Percentiles rank a stretch among this genome's conserved stretches.
Conservation (phyloP, 64 coral and sea anemone species). For the Anthopleura sola region DNA sequence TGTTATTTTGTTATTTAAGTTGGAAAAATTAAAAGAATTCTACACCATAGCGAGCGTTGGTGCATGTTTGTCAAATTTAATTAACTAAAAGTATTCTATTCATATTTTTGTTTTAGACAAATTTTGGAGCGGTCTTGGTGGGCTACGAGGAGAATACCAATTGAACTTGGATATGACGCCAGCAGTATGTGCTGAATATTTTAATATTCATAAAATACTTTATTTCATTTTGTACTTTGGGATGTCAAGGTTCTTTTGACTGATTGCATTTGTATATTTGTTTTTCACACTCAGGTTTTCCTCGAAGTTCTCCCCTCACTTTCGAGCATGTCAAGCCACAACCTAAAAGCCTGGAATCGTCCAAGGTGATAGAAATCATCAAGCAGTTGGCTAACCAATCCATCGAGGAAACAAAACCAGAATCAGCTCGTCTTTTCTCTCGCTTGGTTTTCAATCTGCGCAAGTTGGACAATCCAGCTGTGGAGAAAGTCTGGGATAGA, state of each 20-base stretch:
- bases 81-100: background rate
- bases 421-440: slow-evolving; percentile 85
- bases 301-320: slow-evolving; percentile 10
- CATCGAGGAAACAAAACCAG: slow-evolving; percentile 56
- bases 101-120: slow-evolving; percentile 19
- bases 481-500: slow-evolving; percentile 53
- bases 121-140: slow-evolving; percentile 27
- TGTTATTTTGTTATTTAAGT: too few species aligned
- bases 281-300: background rate
- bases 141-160: background rate
- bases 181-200: background rate
- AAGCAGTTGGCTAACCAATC: slow-evolving; percentile 55
- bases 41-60: too few species aligned
- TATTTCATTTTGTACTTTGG: background rate
- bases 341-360: background rate
- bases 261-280: background rate
- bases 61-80: background rate
- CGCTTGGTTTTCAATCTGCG: slow-evolving; percentile 63
- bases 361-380: slow-evolving; percentile 27
- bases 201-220: background rate
- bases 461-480: slow-evolving; percentile 29
- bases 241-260: background rate
- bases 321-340: slow-evolving; percentile 41
- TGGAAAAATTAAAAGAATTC: too few species aligned
- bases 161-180: background rate